Evolutionary conservation across 2,113 vertebrate genomes (phyloP), one percentile per base, ranked within the genome.

Genomic region (Numida meleagris): DNA sequence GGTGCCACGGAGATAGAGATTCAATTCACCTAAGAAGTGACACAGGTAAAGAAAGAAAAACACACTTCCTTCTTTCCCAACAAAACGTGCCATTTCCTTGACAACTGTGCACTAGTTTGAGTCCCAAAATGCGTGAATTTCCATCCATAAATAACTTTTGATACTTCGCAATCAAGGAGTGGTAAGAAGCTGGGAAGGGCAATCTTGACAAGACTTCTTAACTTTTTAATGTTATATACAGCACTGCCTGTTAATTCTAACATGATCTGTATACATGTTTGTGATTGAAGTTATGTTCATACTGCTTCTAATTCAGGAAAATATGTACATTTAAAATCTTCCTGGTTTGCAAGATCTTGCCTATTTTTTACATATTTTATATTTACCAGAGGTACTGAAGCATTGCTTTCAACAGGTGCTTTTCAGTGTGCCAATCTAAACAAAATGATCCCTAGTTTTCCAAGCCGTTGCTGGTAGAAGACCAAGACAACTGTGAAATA

Each of bases 371-470:
- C 2, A 3, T 82, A 71, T 87, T 85, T 93, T 73, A 27, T 29
- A 57, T 34, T 88, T 82, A 57, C 24, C 85, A 75, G 34, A 83
- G 20, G 17, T 66, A n/a, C 48, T 55, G 19, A 93, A 81, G 75
- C 45, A 86, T 74, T 63, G n/a, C 55, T 91, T 93, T 94, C 36
- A 90, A 34, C 82, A 93, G 86, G 76, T 94, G 45, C 59, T 71
- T 65, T 53, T 84, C 63, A 45, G 45, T 19, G 27, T 70, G 65
- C 27, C 70, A 87, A 61, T 57, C 51, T 78, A 82, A 89, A 89
- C 46, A 68, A 53, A 84, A 65, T 71, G 62, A 90, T 23, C 55
- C 12, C 57, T 38, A 24, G 8, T 58, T 91, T 94, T 94, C 68
- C 38, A 88, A 90, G 43, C 20, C 33, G 33, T 11, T 34, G 27